Base-by-base conservation (phyloP, 35 echinoderm and acorn worm species). In the Lytechinus pictus region DNA sequence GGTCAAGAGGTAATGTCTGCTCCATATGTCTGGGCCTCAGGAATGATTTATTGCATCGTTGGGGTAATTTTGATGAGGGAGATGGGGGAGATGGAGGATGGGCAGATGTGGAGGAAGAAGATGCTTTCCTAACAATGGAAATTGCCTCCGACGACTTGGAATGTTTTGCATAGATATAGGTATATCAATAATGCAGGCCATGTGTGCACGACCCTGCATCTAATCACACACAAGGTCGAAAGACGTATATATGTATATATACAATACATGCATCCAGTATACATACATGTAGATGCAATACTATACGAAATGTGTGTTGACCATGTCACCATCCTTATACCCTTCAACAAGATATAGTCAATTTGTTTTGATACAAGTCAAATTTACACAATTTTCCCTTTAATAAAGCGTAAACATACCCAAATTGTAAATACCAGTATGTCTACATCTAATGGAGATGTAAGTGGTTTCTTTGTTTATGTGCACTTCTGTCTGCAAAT, bases 61-160 rank as follows among this genome's bases (percentile, higher is more conserved):
- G 88, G 52, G 92, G 92, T 57, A 57, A 93, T 93, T 93, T 54
- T 93, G 54, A 93, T 93, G 54, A 92, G 92, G 19, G 19, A 93
- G 54, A 93, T 93, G 92, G 54, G 92, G 19, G 19, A 93, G 54
- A 93, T 93, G 92, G 54, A 93, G 92, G 92, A 93, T 57, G 53
- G 54, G 88, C 88, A 90, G 88, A 90, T 90, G 88, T 90, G 13
- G 92, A 55, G 52, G 92, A 93, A 93, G 92, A 19, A 93, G 92
- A 93, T 93, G 92, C 66, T 79, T 57, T 54, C 53, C 92, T 11
- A 93, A 93, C 92, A 93, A 55, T 93, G 92, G 92, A 93, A 57
- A 93, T 93, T 93, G 92, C 92, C 54, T 57, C 54, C 52, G 53
- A 33, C 54, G 52, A 90, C 29, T 52, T 52, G 88, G 92, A 93